phyloP scores from a whole-genome alignment of 2,113 vertebrate species.

The Sinocyclocheilus maitianheensis region DNA sequence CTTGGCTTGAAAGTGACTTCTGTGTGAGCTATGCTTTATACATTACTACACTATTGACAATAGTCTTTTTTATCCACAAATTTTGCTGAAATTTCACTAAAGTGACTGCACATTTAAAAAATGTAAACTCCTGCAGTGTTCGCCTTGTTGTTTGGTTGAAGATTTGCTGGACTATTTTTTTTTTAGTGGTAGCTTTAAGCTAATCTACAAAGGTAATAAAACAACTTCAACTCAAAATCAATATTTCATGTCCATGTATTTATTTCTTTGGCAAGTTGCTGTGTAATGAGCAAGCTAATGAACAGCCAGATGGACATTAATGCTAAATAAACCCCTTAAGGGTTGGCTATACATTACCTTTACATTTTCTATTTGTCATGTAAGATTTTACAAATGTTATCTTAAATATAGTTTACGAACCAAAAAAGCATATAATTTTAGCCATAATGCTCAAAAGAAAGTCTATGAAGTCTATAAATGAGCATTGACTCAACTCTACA shows the following conservation, averaged over 20 bases:
- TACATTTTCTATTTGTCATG: background rate
- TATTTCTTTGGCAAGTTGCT: constrained; percentile 1
- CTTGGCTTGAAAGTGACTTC: no score
- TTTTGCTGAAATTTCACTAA: background rate
- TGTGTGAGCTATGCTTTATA: no score
- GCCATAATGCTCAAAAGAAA: background rate
- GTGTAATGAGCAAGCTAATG: constrained; percentile 16
- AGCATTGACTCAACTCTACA: background rate
- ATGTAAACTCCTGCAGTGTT: background rate
- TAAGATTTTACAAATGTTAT: background rate
- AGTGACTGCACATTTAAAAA: background rate
- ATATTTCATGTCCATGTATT: constrained; percentile 11
- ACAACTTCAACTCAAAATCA: constrained; percentile 21
- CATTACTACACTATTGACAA: no score
- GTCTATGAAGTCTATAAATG: background rate
- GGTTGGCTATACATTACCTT: background rate
- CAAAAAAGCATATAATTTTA: background rate
- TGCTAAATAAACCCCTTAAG: constrained; percentile 4
- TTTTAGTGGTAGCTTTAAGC: background rate
- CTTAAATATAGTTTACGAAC: background rate
- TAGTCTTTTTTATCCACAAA: no score
- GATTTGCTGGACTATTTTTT: constrained; percentile 5
- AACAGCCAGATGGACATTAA: constrained; percentile 10
- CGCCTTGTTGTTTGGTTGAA: background rate
- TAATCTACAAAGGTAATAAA: constrained; percentile 3